Evolutionary conservation across 2,113 vertebrate genomes (phyloP), one percentile per base, ranked within the genome.

Genomic region (Morone saxatilis): DNA sequence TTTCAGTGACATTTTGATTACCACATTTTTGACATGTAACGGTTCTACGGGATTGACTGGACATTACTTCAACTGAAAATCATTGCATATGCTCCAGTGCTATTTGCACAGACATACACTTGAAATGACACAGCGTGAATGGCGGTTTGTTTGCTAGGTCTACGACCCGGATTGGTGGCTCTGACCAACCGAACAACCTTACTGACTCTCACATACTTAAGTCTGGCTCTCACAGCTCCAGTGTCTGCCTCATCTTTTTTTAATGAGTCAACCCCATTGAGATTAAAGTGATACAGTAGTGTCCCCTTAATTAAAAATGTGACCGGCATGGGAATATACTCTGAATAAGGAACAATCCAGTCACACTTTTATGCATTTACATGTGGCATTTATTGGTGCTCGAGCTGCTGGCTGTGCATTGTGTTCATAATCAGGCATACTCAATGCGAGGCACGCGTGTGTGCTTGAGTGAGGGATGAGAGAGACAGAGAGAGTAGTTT

Each of bases 231-330:
- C 1, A 2, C 36, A 43, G 40, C 61, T 20, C 38, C 19, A 20
- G 40, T n/a, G 25, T 60, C 54, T 20, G 54, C 25, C 51, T 70
- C 66, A 47, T 45, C 59, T 45, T 11, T 20, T 22, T 36, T 53
- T 71, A 63, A 47, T 17, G 8, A 38, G 22, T 45, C 11, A 47
- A 38, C 13, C 17, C 36, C 68, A 5, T 1, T 22, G 78, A 65
- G 48, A 62, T 54, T 53, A 36, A 80, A 54, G 36, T 14, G 54
- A 20, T n/a, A 10, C 11, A 1, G 13, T 8, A 1, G 2, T n/a
- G 59, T 31, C 45, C 6, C 38, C 68, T 65, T 31, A 65, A 72
- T 80, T 65, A 65, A 80, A 71, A 66, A 40, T 72, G 59, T 47
- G 69, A 57, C 11, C 50, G 13, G 68, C 9, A 65, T 57, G 17